Percentiles rank a stretch among this genome's conserved stretches.
These are phyloP conservation scores for Mycteria americana DNA, from an alignment of 2,797 vertebrate species.

Conservation along the genomic window DNA sequence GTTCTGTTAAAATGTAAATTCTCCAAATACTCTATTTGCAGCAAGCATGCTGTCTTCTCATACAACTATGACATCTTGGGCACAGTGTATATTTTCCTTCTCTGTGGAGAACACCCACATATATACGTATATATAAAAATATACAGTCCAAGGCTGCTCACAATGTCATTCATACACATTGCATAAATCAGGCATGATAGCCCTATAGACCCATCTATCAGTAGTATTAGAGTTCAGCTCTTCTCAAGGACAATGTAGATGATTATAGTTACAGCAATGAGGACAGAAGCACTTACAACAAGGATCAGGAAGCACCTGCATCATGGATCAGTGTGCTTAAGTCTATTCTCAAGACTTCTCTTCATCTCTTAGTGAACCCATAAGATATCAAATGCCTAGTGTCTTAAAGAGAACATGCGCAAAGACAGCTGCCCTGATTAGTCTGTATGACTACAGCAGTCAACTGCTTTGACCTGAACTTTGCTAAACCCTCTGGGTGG, in stretches of 20 bases:
- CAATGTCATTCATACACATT: background rate
- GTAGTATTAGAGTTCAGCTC: background rate
- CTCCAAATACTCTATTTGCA: background rate
- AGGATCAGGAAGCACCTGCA: background rate
- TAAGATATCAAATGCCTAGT: background rate
- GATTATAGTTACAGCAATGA: background rate
- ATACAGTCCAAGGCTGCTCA: background rate
- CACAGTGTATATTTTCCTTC: background rate
- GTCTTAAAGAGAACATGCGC: background rate
- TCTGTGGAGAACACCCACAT: background rate
- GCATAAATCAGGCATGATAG: background rate
- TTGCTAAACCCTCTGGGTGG: background rate
- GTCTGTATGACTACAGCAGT: background rate
- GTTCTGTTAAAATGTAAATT: constrained; percentile 36
- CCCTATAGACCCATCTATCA: background rate
- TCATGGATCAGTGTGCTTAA: background rate
- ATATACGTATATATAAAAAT: background rate
- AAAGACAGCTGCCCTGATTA: background rate
- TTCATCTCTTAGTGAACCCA: background rate
- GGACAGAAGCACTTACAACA: background rate
- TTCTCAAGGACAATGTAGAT: background rate
- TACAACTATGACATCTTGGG: background rate
- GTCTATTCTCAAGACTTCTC: background rate
- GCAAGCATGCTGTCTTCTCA: background rate
- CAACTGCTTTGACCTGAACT: background rate